A percentile compares a stretch with the other conserved stretches of the same genome.
phyloP scores from a whole-genome alignment of 2,888 invertebrate genomes.

The Zele albiditarsus region DNA sequence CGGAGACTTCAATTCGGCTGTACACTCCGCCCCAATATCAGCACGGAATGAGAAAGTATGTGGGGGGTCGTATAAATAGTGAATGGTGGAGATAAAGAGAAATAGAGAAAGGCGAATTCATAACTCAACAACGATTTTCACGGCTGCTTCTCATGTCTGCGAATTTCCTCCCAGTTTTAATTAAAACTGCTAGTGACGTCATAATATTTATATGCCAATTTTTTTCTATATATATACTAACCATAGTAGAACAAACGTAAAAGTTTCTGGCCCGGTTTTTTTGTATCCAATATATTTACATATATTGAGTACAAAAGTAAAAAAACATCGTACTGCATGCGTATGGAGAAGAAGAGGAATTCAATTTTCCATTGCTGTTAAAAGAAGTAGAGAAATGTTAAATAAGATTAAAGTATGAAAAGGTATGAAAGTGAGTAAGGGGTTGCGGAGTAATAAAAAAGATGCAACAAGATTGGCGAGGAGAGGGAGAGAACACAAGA shows the following conservation, averaged over 20 bases:
- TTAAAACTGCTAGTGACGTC: background rate
- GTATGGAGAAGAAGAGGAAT: no score
- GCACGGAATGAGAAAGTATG: background rate
- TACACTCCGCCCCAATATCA: background rate
- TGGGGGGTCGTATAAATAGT: background rate
- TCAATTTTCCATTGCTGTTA: background rate
- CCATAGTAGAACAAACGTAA: no score
- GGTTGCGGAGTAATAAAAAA: background rate
- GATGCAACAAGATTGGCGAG: background rate
- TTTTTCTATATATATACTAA: background rate
- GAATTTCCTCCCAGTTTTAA: constrained; percentile 10
- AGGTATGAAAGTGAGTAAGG: background rate
- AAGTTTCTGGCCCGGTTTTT: no score
- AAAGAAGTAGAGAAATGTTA: background rate
- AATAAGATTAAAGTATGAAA: background rate
- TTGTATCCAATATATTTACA: no score
- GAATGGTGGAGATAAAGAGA: background rate
- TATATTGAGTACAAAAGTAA: no score
- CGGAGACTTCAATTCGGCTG: background rate
- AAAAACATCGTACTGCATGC: no score
- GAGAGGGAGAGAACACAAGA: background rate
- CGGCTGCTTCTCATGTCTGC: background rate
- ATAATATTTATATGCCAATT: background rate
- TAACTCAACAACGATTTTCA: background rate
- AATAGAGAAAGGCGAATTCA: background rate